These are phyloP conservation scores for Chrysodeixis includens DNA, from an alignment of 2,888 invertebrate species.

Conservation along the genomic window DNA sequence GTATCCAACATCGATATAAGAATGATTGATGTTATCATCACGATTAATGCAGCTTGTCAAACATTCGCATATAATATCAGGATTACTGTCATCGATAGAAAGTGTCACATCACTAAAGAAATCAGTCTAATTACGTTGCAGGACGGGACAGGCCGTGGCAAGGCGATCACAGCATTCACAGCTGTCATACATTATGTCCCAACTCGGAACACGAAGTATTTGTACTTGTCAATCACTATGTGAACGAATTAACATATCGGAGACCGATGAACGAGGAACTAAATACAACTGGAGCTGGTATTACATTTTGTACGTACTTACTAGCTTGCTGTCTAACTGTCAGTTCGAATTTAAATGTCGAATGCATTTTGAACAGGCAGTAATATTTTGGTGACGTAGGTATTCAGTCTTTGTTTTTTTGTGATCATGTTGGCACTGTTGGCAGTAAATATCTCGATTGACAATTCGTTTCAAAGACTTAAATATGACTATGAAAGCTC, in stretches of 20 bases:
- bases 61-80: not conserved
- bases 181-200: constrained; percentile 18
- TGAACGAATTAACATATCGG: constrained; percentile 9
- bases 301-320: not conserved
- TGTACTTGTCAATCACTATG: constrained; percentile 18
- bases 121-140: constrained; percentile 18
- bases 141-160: constrained; percentile 6
- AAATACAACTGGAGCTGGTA: not conserved
- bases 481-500: no score
- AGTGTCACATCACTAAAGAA: constrained; percentile 17
- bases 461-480: no score
- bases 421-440: no score
- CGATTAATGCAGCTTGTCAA: not conserved
- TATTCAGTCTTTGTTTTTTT: no score
- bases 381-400: not conserved
- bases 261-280: constrained; percentile 16
- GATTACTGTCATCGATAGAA: constrained; percentile 8
- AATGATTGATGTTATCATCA: not conserved
- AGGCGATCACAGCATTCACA: constrained; percentile 17
- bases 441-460: no score
- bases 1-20: not conserved
- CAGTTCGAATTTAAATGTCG: not conserved
- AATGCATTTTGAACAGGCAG: not conserved
- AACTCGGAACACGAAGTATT: constrained; percentile 19
- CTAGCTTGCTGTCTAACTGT: not conserved